A percentile compares a stretch with the other conserved stretches of the same genome.
phyloP scores from a whole-genome alignment of 2,797 vertebrate species.

The Dallia pectoralis region DNA sequence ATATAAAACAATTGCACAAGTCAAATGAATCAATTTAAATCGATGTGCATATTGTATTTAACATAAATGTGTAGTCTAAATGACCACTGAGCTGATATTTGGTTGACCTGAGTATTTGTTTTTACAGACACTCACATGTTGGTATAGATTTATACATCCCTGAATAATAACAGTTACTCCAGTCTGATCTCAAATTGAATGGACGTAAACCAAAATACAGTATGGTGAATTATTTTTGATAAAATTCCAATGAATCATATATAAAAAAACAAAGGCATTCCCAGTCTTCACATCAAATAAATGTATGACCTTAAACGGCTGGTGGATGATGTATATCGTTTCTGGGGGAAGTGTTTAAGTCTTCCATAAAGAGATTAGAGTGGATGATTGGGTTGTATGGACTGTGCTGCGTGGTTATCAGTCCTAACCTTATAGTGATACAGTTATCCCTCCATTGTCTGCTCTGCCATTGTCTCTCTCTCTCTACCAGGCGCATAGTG shows the following conservation, averaged over 20 bases:
- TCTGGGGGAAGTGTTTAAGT: slow-evolving; percentile 65
- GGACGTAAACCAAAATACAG: background rate
- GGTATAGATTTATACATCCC: background rate
- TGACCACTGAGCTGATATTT: background rate
- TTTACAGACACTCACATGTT: background rate
- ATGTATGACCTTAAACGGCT: slow-evolving; percentile 6
- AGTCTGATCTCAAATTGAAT: background rate
- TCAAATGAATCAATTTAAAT: background rate
- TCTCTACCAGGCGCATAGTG: slow-evolving; percentile 40
- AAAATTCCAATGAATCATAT: background rate
- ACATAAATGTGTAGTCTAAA: background rate
- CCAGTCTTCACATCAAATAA: background rate
- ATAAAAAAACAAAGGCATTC: background rate
- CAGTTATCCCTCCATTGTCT: slow-evolving; percentile 62
- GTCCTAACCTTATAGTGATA: slow-evolving; percentile 54
- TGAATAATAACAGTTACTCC: background rate
- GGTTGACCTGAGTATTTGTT: background rate
- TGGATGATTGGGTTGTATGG: slow-evolving; percentile 79
- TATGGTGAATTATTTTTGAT: background rate
- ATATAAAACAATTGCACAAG: background rate
- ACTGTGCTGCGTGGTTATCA: slow-evolving; percentile 73
- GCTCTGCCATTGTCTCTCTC: slow-evolving; percentile 64
- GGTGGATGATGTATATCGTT: slow-evolving; percentile 52
- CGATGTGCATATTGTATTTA: background rate
- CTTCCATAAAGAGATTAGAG: slow-evolving; percentile 71